A percentile compares a stretch with the other conserved stretches of the same genome.
phyloP scores from a whole-genome alignment of 2,888 invertebrate species.

The Drosophila tripunctata region DNA sequence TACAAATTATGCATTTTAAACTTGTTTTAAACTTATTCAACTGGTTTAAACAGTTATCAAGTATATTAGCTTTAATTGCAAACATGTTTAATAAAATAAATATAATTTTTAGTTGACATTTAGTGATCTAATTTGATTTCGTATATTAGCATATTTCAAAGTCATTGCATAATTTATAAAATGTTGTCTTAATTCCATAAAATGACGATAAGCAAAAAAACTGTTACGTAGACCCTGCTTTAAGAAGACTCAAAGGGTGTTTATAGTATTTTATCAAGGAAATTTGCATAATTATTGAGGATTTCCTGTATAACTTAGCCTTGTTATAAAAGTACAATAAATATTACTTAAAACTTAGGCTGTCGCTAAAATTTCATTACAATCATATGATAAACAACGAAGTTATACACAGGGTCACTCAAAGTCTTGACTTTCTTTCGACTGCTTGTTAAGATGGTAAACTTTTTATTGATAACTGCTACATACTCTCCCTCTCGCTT shows the following conservation, averaged over 20 bases:
- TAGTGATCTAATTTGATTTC: neutral
- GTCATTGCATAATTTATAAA: neutral
- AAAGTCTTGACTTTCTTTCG: neutral
- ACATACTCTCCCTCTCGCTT: slow-evolving; percentile 36
- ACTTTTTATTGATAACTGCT: slow-evolving; percentile 36
- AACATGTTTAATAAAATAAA: neutral
- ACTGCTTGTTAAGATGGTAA: slow-evolving; percentile 16
- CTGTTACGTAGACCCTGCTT: slow-evolving; percentile 16
- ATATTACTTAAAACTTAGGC: too few species aligned
- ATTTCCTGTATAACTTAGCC: too few species aligned
- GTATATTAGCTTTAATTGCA: neutral
- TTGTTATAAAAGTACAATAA: too few species aligned
- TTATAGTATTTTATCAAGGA: too few species aligned
- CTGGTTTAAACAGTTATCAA: neutral
- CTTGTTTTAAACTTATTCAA: neutral
- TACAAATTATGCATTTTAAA: neutral
- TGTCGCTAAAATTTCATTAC: too few species aligned
- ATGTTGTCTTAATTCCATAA: slow-evolving; percentile 23
- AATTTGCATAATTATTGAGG: too few species aligned
- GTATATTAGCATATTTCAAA: neutral
- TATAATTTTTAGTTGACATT: neutral
- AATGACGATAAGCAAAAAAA: slow-evolving; percentile 40
- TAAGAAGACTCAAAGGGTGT: too few species aligned
- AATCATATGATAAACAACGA: too few species aligned
- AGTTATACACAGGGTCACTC: neutral